Base-by-base conservation (phyloP, 2,888 invertebrate genomes). In the Argynnis bischoffii region DNA sequence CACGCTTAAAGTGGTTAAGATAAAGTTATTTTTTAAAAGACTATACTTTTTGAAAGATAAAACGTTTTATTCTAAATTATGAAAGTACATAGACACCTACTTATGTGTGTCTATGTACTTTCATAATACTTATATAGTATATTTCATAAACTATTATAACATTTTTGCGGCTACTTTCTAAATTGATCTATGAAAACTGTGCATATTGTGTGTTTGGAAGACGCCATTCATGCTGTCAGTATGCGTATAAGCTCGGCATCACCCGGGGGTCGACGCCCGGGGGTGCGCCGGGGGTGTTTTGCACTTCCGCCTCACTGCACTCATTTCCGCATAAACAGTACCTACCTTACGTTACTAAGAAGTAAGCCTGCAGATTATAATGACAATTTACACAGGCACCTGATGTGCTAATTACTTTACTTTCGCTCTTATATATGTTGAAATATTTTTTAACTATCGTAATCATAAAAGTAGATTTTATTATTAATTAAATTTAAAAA, bases 301-400 rank as follows among this genome's bases (percentile, higher is more conserved):
- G 85, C 89, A 88, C 88, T 90, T 91, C 90, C 91, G 86, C 87
- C 81, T 88, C 88, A 82, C 89, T 88, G 86, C 90, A 88, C 88
- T 90, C 86, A 90, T 90, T 91, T 90, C 88, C 88, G 90, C 86
- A 90, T 89, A 90, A 90, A 89, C 85, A 89, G 82, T 84, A 84
- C 82, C 81, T 82, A 81, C 81, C 77, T 79, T 77, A 75, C 75
- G 73, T 78, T 83, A 86, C 86, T 83, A 86, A 89, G 83, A 89
- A 82, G 77, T 80, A 83, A 80, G 79, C 81, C 78, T 81, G 75
- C 71, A 72, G 69, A 72, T 75, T 72, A 74, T 73, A 67, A 71
- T 69, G 66, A 70, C 68, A 68, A 74, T 72, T 69, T 70, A 69
- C 59, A 65, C 54, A 66, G 59, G 60, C 59, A 65, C 57, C 31